phyloP scores from a whole-genome alignment of 1,140 invertebrate genomes.

The Steinernema khuongi region DNA sequence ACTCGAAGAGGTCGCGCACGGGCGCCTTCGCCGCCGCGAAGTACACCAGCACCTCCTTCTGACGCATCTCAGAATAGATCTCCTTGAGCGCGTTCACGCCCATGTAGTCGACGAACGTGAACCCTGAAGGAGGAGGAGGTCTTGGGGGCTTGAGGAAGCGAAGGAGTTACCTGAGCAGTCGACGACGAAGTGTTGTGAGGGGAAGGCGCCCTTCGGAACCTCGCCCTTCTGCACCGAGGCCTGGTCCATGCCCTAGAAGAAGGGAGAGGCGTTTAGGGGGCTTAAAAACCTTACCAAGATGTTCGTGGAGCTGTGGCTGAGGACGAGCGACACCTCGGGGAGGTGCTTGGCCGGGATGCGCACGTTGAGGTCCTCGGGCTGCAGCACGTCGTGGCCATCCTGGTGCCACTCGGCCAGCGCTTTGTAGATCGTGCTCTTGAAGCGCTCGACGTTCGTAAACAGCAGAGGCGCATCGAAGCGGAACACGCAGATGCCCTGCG shows the following conservation, averaged over 20 bases:
- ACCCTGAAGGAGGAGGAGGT: constrained; percentile 20
- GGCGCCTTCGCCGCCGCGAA: constrained; percentile 58
- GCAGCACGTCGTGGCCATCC: constrained; percentile 35
- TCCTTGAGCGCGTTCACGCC: constrained; percentile 56
- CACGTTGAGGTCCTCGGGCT: constrained; percentile 27
- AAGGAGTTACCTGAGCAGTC: constrained; percentile 53
- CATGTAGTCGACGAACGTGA: constrained; percentile 58
- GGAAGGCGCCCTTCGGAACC: not conserved
- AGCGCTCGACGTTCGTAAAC: constrained; percentile 57
- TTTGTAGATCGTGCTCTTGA: constrained; percentile 50
- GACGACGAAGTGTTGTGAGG: constrained; percentile 48
- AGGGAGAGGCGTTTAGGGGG: not conserved
- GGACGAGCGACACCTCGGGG: constrained; percentile 15
- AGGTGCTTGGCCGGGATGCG: constrained; percentile 25
- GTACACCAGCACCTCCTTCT: constrained; percentile 45
- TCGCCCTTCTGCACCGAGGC: not conserved
- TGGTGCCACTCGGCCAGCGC: constrained; percentile 43
- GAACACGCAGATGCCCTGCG: constrained; percentile 56
- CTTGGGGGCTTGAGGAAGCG: not conserved
- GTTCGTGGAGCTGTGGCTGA: constrained; percentile 7
- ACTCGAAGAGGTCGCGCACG: constrained; percentile 51
- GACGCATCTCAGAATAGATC: constrained; percentile 40
- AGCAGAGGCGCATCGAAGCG: constrained; percentile 56
- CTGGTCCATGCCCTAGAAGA: not conserved
- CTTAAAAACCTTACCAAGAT: not conserved